Evolutionary conservation across 37 sponge, comb jelly and placozoan genomes (phyloP).

Genomic region (Cliona cf. orientalis): DNA sequence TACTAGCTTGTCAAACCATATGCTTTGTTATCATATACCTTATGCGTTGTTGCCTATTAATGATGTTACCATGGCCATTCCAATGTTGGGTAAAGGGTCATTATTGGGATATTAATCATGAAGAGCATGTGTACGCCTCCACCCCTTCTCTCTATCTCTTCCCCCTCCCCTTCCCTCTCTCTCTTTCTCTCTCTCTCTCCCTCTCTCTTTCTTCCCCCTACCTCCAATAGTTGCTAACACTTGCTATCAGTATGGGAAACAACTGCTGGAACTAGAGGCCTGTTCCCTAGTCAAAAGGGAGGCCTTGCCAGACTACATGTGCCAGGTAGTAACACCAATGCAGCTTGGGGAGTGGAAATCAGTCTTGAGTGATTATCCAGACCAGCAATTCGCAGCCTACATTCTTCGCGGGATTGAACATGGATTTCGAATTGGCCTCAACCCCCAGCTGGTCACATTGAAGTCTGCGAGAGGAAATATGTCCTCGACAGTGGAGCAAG

Average conservation of each 20-base stretch:
- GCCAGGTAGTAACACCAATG: conserved; percentile 1
- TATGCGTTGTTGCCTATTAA: background rate
- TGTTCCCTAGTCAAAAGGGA: background rate
- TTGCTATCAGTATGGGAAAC: background rate
- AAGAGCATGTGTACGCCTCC: no score
- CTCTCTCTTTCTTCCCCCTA: background rate
- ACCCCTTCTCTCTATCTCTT: no score
- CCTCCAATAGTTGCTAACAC: background rate
- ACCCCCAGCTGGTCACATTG: background rate
- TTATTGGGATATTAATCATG: no score
- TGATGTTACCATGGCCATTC: background rate
- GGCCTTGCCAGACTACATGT: background rate
- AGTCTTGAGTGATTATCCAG: background rate
- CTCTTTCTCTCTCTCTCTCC: background rate
- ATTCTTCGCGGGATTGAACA: background rate
- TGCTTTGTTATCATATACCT: background rate
- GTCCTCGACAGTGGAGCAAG: background rate
- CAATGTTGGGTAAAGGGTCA: no score
- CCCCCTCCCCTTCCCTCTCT: conserved; percentile 8
- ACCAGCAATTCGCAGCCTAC: background rate
- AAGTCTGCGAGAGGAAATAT: background rate
- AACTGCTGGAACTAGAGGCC: background rate
- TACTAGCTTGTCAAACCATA: background rate
- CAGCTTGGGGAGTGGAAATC: background rate
- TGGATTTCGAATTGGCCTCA: conserved; percentile 13